Evolutionary conservation across 2,113 vertebrate genomes (phyloP).

Genomic region (Zosterops japonicus): DNA sequence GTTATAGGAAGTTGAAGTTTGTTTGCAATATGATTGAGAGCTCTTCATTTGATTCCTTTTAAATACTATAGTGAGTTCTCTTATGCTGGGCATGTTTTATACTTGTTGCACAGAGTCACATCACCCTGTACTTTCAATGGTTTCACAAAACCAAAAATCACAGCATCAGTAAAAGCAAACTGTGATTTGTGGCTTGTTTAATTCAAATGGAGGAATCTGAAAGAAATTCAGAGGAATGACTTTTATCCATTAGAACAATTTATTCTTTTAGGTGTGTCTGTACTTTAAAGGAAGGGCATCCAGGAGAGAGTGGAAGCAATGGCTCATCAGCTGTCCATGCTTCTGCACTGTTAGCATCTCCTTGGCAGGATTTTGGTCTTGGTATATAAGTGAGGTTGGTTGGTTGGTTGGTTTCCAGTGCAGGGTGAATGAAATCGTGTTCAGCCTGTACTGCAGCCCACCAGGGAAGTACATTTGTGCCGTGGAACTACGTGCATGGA

Average conservation of each 20-base stretch:
- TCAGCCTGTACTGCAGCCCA: neutral
- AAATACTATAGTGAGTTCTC: neutral
- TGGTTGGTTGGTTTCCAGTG: neutral
- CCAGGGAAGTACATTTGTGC: neutral
- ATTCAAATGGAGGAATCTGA: neutral
- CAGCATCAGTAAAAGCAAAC: neutral
- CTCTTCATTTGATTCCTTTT: neutral
- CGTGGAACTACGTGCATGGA: rapidly evolving
- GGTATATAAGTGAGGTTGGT: neutral
- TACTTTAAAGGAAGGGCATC: neutral
- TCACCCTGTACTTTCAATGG: neutral
- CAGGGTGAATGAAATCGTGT: neutral
- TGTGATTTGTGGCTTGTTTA: neutral
- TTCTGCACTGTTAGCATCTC: neutral
- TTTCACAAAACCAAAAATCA: neutral
- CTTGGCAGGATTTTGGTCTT: neutral
- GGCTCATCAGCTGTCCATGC: rapidly evolving
- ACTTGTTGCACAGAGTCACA: neutral
- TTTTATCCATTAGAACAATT: neutral
- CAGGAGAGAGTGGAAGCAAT: neutral
- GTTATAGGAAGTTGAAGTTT: neutral
- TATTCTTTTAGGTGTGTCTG: neutral
- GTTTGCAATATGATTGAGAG: neutral
- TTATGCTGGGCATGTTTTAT: neutral
- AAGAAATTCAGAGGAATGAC: neutral